Conservation (phyloP, 2,888 invertebrate genomes). For the Ashinkailepas kermadecensis region DNA sequence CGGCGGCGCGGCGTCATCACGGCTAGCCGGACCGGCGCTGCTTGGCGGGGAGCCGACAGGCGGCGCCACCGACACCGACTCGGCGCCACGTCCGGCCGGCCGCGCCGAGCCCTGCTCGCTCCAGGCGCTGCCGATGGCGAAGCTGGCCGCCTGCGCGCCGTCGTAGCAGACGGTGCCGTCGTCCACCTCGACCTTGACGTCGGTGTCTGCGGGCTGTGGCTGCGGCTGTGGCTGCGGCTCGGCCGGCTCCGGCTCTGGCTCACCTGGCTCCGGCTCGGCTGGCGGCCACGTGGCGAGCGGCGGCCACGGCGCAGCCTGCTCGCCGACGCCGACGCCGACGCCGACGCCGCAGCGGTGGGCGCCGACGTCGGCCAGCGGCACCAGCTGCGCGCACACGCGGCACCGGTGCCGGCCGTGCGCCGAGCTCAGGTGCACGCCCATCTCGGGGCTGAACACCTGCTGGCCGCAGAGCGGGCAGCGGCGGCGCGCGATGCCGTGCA, state of each 20-base stretch:
- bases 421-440: neutral
- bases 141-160: neutral
- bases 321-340: neutral
- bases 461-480: neutral
- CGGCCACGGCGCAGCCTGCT: neutral
- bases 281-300: too few relatives aligned
- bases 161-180: neutral
- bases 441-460: conserved; percentile 4
- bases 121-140: neutral
- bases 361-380: neutral
- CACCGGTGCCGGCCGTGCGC: neutral
- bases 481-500: conserved; percentile 9
- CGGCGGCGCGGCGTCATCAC: neutral
- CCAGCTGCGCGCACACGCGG: neutral
- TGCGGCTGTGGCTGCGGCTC: neutral
- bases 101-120: neutral
- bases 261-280: neutral
- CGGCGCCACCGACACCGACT: neutral
- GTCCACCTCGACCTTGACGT: neutral
- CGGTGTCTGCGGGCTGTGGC: neutral
- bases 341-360: neutral
- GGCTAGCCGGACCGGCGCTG: neutral
- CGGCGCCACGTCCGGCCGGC: neutral
- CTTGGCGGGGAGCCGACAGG: neutral
- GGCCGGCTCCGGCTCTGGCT: neutral